A percentile compares a stretch with the other conserved stretches of the same genome.
phyloP scores from a whole-genome alignment of 2,113 vertebrate genomes.

The Aldabrachelys gigantea region DNA sequence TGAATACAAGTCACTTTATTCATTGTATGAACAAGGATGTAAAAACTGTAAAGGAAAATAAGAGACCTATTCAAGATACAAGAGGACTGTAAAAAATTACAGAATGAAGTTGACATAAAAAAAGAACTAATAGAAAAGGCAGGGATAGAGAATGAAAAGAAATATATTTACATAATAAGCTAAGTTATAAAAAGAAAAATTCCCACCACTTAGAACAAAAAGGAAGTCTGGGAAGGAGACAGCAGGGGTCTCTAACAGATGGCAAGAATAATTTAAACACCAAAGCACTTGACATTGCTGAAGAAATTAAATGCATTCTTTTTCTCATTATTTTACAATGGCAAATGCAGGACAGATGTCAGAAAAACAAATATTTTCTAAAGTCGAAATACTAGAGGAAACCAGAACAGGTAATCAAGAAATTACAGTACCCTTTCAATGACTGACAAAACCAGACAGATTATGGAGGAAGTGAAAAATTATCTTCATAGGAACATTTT shows the following conservation, averaged over 20 bases:
- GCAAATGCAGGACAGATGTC: constrained; percentile 30
- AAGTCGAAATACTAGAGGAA: not conserved
- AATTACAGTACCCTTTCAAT: not conserved
- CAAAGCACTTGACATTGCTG: constrained; percentile 1
- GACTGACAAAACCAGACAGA: not conserved
- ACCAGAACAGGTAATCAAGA: not conserved
- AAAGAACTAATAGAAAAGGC: not conserved
- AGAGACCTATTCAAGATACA: not conserved
- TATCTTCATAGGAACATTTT: not conserved
- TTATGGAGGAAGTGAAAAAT: not conserved
- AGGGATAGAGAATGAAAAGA: constrained; percentile 2
- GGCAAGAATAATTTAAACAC: constrained; percentile 11
- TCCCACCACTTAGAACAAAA: not conserved
- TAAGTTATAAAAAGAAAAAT: not conserved
- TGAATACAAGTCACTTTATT: not conserved
- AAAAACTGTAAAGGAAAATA: not conserved
- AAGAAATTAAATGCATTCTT: not conserved
- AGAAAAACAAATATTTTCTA: constrained; percentile 8
- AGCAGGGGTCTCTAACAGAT: constrained; percentile 5
- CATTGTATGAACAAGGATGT: not conserved
- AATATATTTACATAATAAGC: not conserved
- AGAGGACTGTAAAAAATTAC: not conserved
- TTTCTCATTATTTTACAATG: not conserved
- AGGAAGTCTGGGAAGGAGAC: not conserved
- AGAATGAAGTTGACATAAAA: not conserved